These are phyloP conservation scores for Brienomyrus longianalis DNA, from an alignment of 2,113 vertebrate species.

Conservation along the genomic window DNA sequence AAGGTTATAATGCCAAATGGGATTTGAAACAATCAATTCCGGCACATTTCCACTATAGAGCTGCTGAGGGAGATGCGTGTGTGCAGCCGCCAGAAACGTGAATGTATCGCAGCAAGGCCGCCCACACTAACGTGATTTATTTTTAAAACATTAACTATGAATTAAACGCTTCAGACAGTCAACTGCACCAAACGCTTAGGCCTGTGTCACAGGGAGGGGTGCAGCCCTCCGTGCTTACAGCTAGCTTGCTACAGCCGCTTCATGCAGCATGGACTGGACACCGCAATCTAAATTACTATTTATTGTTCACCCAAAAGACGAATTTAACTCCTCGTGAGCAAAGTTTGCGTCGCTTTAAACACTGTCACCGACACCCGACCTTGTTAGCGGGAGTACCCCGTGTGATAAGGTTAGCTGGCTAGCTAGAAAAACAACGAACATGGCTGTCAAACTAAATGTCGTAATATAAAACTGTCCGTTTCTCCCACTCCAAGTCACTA, in stretches of 20 bases:
- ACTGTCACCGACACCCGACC: not conserved
- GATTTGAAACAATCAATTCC: not conserved
- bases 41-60: not conserved
- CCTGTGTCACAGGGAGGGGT: not conserved
- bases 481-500: not conserved
- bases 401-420: not conserved
- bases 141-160: not conserved
- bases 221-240: not conserved
- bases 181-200: not conserved
- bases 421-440: not conserved
- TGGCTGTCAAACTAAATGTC: not conserved
- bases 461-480: not conserved
- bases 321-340: not conserved
- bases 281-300: not conserved
- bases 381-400: not conserved
- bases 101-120: not conserved
- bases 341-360: not conserved
- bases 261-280: not conserved
- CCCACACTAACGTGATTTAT: not conserved
- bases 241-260: not conserved
- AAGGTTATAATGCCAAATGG: not conserved
- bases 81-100: not conserved
- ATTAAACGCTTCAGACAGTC: not conserved
- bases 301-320: not conserved
- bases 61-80: not conserved